A percentile compares a stretch with the other conserved stretches of the same genome.
Conservation (phyloP, 2,888 invertebrate genomes). For the Hecatera dysodea region DNA sequence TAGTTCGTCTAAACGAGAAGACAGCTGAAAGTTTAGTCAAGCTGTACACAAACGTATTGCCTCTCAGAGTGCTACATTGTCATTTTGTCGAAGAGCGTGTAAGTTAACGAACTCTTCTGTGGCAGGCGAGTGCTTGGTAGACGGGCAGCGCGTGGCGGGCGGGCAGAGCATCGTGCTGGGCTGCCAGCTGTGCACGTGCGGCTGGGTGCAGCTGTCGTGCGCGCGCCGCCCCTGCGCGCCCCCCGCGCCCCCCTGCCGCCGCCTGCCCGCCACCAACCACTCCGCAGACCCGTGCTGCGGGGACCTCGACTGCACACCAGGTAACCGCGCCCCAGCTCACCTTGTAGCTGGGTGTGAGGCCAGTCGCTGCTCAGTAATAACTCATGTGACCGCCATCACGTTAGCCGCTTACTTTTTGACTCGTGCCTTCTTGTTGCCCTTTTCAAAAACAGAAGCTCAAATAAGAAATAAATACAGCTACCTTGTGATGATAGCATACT, state of each 20-base stretch:
- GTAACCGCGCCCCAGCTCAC: constrained; percentile 61
- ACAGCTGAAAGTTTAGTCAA: too few species aligned
- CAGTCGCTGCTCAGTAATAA: background rate
- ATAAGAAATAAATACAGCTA: background rate
- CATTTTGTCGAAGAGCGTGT: too few species aligned
- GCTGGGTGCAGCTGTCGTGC: constrained; percentile 81
- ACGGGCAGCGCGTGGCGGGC: constrained; percentile 77
- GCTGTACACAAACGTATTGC: too few species aligned
- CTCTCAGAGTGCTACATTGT: too few species aligned
- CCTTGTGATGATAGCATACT: background rate
- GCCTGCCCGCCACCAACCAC: constrained; percentile 29
- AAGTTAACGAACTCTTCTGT: background rate
- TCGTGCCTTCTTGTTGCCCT: background rate
- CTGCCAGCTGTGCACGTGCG: constrained; percentile 82
- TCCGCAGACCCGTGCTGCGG: constrained; percentile 81
- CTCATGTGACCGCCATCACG: too few species aligned
- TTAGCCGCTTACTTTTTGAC: too few species aligned
- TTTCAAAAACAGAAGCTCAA: background rate
- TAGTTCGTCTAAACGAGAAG: too few species aligned
- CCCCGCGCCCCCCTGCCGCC: constrained; percentile 66
- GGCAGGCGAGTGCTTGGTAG: constrained; percentile 80
- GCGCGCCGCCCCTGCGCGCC: constrained; percentile 75
- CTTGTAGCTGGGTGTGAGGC: background rate
- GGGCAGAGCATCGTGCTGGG: constrained; percentile 77
- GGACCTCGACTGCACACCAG: constrained; percentile 78